Conservation (phyloP, 2,888 invertebrate species). For the Crematogaster levior region DNA sequence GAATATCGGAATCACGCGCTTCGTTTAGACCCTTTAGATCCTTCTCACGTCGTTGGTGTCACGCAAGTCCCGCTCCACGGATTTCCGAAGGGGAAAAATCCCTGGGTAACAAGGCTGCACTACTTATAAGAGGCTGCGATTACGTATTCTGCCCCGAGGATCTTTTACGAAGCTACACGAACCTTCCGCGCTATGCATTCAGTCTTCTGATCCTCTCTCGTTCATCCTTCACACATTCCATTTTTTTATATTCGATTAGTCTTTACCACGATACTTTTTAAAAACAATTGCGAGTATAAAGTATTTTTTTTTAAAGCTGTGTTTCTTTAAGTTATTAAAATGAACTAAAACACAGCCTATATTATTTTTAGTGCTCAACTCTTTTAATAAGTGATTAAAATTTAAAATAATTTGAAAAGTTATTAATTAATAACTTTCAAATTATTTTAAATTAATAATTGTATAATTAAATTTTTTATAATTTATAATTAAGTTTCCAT, state of each 20-base stretch:
- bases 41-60: conserved; percentile 67
- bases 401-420: no score
- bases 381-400: not conserved
- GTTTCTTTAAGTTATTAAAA: not conserved
- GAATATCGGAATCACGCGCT: conserved; percentile 36
- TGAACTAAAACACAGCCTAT: not conserved
- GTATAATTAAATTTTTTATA: not conserved
- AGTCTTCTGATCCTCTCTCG: conserved; percentile 33
- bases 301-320: not conserved
- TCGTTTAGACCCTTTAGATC: conserved; percentile 52
- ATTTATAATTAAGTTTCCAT: not conserved
- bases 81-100: conserved; percentile 68
- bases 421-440: not conserved
- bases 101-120: conserved; percentile 50
- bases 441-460: not conserved
- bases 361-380: not conserved
- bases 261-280: not conserved
- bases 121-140: conserved; percentile 60
- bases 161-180: conserved; percentile 47
- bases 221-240: conserved; percentile 42
- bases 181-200: conserved; percentile 30
- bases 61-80: conserved; percentile 59
- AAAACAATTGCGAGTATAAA: not conserved
- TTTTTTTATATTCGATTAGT: conserved; percentile 9
- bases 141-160: conserved; percentile 70